Base-by-base conservation (phyloP, 2,888 invertebrate genomes). In the Ethmia dodecea region DNA sequence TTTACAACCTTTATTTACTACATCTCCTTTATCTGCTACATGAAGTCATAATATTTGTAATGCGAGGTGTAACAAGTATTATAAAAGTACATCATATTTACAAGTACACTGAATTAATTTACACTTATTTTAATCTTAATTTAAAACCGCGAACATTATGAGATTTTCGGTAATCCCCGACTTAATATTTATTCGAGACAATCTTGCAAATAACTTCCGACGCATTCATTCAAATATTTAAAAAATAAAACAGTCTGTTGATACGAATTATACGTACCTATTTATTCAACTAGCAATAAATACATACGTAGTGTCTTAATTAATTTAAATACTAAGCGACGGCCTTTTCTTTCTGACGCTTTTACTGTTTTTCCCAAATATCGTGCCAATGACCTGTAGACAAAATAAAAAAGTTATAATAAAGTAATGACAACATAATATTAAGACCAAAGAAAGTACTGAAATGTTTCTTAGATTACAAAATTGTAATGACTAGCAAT, bases 301-400 rank as follows among this genome's bases (percentile, higher is more conserved):
- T 22, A 22, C 2, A 22, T 16, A 37, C n/a, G n/a, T n/a, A n/a
- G n/a, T n/a, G n/a, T n/a, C n/a, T n/a, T n/a, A n/a, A n/a, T n/a
- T n/a, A n/a, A n/a, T 38, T 89, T 88, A 93, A 88, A 93, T 93
- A 72, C 92, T 93, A 50, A 93, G 86, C 25, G 93, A 93, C 14
- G 93, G 93, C 55, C 93, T 86, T 81, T 93, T 93, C 84, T 93
- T 93, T 49, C 93, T 81, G 52, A 93, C 92, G 46, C 90, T 91
- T 65, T 92, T 92, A 55, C 90, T 92, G 71, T 92, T 93, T 76
- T 92, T 93, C 27, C 93, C 93, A 61, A 93, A 93, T 72, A 93
- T 93, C 71, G 92, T 93, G 33, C 93, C 93, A 59, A 93, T 89
- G 49, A 88, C 88, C 88, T 88, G 79, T 32, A 25, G 24, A 25